Evolutionary conservation across 2,113 vertebrate species (phyloP), one percentile per base, ranked within the genome.

Genomic region (Oostethus manadensis): DNA sequence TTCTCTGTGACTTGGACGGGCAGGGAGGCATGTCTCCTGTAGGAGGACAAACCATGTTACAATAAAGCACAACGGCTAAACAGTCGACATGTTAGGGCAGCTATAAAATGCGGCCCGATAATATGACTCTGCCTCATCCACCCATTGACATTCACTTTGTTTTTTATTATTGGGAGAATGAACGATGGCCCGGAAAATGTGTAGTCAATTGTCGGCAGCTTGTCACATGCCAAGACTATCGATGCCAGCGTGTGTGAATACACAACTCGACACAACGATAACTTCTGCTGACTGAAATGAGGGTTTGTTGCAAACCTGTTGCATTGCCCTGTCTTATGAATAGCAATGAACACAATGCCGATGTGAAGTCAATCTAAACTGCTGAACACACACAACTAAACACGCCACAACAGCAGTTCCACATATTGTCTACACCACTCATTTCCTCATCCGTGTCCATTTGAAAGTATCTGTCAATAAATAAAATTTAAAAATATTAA

Each of bases 11-110:
- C 75, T 16, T 86, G 77, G 17, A 85, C 58, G 16, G 89, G 88
- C 38, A 89, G 80, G 51, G 89, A 88, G 29, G 80, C 70, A 62
- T 89, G 86, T 81, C 85, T 88, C 79, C 87, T 88, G 20, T 6
- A 61, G 57, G 50, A 55, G 60, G 53, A 78, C 47, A 77, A 56
- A 71, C 15, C 11, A 17, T 15, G 44, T 74, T 49, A 59, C n/a
- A 60, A 44, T 35, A 56, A 54, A 60, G 57, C 15, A 26, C 22
- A 62, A 10, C 10, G 45, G 22, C 15, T 35, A 60, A 43, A 50
- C 38, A 38, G 33, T 20, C 35, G 49, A 67, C 47, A 55, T 6
- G 13, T 3, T 64, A 66, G 43, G 46, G 58, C 63, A 58, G 23
- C 56, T 35, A 56, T 40, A 47, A 66, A 44, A 64, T n/a, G 40